Percentiles rank a stretch among this genome's conserved stretches.
These are phyloP conservation scores for Listronotus bonariensis DNA, from an alignment of 1,140 invertebrate species.

Conservation along the genomic window DNA sequence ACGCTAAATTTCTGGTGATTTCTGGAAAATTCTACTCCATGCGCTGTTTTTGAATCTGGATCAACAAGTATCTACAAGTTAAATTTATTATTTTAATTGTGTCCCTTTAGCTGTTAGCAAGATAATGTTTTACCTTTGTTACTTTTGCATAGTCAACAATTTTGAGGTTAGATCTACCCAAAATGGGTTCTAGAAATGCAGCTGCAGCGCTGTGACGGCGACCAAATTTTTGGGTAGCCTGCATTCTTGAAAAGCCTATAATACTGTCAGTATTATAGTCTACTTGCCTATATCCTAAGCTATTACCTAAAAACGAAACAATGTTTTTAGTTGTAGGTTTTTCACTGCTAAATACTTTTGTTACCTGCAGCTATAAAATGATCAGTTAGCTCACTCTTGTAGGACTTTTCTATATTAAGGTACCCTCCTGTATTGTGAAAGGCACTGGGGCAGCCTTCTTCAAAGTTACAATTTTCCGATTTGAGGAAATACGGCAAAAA, in stretches of 20 bases:
- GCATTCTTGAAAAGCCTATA: constrained; percentile 66
- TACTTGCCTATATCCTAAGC: constrained; percentile 59
- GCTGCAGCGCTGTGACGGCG: constrained; percentile 60
- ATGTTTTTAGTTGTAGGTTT: no score
- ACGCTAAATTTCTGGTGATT: no score
- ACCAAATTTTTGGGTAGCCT: constrained; percentile 64
- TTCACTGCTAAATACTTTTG: no score
- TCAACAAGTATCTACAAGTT: no score
- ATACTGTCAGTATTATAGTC: constrained; percentile 58
- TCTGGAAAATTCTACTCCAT: no score
- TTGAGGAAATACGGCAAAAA: constrained; percentile 57
- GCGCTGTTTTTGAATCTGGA: no score
- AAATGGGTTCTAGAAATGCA: constrained; percentile 62
- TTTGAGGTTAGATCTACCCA: constrained; percentile 67
- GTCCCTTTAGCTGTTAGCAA: no score
- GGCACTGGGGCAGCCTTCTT: constrained; percentile 40
- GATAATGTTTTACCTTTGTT: constrained; percentile 56
- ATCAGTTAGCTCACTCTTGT: constrained; percentile 56
- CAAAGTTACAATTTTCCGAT: constrained; percentile 62
- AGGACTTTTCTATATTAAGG: constrained; percentile 63
- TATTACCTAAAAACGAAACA: constrained; percentile 54
- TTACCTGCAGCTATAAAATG: constrained; percentile 68
- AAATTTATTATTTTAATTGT: no score
- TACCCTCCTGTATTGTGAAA: constrained; percentile 54
- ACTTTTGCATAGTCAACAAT: constrained; percentile 62